Conservation (phyloP, 2,797 vertebrate species). For the Myripristis murdjan region DNA sequence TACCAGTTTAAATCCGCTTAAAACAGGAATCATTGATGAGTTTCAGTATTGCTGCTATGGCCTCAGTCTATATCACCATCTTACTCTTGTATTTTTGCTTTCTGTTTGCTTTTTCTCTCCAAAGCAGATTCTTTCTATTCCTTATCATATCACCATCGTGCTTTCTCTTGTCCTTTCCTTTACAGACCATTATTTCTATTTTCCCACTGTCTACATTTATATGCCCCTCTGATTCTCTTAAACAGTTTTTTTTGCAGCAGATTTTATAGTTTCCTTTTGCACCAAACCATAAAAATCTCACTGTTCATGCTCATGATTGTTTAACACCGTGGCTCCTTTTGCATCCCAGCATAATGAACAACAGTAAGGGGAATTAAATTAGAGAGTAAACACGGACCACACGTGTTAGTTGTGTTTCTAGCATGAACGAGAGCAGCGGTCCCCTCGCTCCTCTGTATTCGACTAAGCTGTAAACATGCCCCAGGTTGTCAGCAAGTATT, state of each 20-base stretch:
- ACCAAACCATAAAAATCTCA: not conserved
- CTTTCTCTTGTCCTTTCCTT: not conserved
- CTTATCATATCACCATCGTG: not conserved
- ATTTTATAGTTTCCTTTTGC: too few species aligned
- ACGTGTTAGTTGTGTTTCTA: slow-evolving; percentile 19
- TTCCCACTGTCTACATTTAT: slow-evolving; percentile 17
- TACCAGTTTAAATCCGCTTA: too few species aligned
- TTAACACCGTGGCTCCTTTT: too few species aligned
- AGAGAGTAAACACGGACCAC: slow-evolving; percentile 40
- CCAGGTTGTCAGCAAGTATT: slow-evolving; percentile 84
- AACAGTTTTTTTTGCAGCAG: too few species aligned
- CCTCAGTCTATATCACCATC: not conserved
- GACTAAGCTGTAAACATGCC: slow-evolving; percentile 79
- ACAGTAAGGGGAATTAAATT: slow-evolving; percentile 7
- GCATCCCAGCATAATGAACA: slow-evolving; percentile 16
- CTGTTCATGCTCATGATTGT: not conserved
- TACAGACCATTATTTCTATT: not conserved
- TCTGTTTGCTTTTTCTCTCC: not conserved
- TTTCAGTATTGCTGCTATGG: not conserved
- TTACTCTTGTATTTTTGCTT: not conserved
- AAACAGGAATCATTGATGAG: not conserved
- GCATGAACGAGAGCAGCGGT: slow-evolving; percentile 39
- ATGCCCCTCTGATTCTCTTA: not conserved
- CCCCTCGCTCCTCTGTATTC: slow-evolving; percentile 45
- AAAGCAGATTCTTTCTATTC: not conserved